A percentile compares a stretch with the other conserved stretches of the same genome.
Evolutionary conservation across 64 coral and sea anemone species (phyloP).

Genomic region (Acropora tenuis): DNA sequence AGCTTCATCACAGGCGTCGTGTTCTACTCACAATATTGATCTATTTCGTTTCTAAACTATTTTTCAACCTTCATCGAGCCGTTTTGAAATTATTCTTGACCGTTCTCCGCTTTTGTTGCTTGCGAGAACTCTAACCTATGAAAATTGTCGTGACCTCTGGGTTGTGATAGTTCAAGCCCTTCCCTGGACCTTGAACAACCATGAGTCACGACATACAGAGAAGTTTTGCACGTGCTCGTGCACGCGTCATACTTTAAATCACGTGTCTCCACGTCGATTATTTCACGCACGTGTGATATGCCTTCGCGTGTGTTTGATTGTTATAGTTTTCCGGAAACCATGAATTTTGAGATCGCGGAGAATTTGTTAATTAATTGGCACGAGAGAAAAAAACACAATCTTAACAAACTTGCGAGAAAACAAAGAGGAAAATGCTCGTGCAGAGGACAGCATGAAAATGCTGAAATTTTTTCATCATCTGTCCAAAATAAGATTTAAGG

Average conservation of each 20-base stretch:
- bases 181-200: neutral
- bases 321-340: too few species aligned
- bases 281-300: too few species aligned
- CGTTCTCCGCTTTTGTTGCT: neutral
- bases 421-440: too few species aligned
- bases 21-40: neutral
- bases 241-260: neutral
- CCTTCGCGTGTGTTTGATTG: too few species aligned
- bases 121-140: neutral
- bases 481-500: neutral
- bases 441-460: too few species aligned
- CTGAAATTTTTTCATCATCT: neutral
- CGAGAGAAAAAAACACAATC: too few species aligned
- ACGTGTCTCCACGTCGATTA: neutral
- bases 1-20: neutral
- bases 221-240: neutral
- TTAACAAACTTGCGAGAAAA: too few species aligned
- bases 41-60: neutral
- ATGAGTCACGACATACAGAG: neutral
- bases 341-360: too few species aligned
- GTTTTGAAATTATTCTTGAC: neutral
- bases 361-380: too few species aligned
- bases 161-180: neutral
- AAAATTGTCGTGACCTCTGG: neutral
- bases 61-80: neutral